Evolutionary conservation across 2,888 invertebrate species (phyloP), one percentile per base, ranked within the genome.

Genomic region (Dorcus parallelipipedus): DNA sequence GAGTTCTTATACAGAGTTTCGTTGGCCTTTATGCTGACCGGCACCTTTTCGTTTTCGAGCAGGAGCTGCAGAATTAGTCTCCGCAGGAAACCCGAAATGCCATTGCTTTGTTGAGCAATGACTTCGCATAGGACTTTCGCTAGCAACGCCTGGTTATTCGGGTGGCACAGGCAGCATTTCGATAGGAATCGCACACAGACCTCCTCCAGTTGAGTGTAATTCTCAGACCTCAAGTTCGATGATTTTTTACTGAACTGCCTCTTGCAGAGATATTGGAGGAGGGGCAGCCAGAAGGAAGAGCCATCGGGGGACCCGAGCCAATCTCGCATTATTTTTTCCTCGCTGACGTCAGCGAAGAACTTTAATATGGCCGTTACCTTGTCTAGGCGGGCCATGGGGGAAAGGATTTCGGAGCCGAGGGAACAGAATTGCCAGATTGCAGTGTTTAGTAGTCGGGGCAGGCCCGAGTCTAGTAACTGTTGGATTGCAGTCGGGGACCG

Each of bases 31-130:
- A 95, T 85, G 66, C 89, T 89, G 23, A 95, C 89, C 23, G 87
- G 82, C 61, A 91, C 86, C 69, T 90, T 90, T 79, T 95, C 94
- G 71, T 90, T 91, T 71, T 95, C 93, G 62, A 96, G 80, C 63
- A 96, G 80, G 56, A 95, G 83, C 71, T 95, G 94, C 54, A 95
- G 81, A 64, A 95, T 88, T 58, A 96, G 80, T 53, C 95, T 86
- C 33, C 95, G 85, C 42, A 93, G 91, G 79, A 95, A 95, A 6
- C 95, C 94, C 0, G 92, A 90, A 71, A 95, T 90, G 9, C 89
- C 89, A 48, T 76, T 78, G 68, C 77, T 73, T 70, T 87, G 86
- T 38, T 85, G 83, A 50, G 86, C 83, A 56, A 93, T 84, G 47
- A 93, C 90, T 65, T 86, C 85, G 70, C 90, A 90, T 6, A 95